phyloP scores from a whole-genome alignment of 2,888 invertebrate species.

The Eilema depressum region DNA sequence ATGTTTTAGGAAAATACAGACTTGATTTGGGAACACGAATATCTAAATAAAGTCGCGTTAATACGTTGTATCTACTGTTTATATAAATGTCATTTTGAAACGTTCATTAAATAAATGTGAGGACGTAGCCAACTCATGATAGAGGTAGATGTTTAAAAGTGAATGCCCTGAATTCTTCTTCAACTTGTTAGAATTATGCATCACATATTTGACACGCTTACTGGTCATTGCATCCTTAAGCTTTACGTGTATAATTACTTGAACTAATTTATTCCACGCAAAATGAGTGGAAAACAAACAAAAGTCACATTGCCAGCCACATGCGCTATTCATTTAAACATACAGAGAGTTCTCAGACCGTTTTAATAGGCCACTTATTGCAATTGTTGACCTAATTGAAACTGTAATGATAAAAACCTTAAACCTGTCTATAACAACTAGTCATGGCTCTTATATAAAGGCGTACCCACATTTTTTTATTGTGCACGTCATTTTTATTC shows the following conservation, averaged over 20 bases:
- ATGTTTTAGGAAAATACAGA: neutral
- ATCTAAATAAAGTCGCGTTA: too few species aligned
- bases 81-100: neutral
- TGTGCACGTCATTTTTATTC: neutral
- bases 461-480: neutral
- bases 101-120: neutral
- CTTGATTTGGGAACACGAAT: neutral
- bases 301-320: constrained; percentile 61
- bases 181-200: neutral
- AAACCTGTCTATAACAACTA: neutral
- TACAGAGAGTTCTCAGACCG: constrained; percentile 47
- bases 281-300: constrained; percentile 37
- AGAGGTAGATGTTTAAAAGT: neutral
- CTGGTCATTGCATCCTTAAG: constrained; percentile 20
- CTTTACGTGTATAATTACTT: constrained; percentile 42
- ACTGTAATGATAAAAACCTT: constrained; percentile 36
- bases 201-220: constrained; percentile 21
- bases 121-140: neutral
- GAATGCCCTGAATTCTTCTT: neutral
- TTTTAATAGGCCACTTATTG: constrained; percentile 55
- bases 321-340: constrained; percentile 52
- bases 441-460: neutral
- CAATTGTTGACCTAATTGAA: constrained; percentile 36
- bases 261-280: constrained; percentile 41
- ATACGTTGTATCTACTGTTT: too few species aligned